Conservation (phyloP, 2,888 invertebrate genomes). For the Tipula vernalis region DNA sequence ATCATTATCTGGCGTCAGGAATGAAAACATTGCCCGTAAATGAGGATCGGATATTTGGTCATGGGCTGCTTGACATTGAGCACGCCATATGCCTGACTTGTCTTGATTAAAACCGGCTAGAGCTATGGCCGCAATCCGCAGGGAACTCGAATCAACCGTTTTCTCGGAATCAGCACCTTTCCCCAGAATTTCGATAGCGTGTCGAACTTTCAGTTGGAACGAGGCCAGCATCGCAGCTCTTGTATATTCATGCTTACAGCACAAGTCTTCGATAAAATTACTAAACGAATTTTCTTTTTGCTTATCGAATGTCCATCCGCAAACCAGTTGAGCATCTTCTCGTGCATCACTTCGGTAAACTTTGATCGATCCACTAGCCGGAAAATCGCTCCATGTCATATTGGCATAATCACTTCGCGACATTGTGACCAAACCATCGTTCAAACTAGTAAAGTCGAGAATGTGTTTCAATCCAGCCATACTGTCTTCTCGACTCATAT, state of each 20-base stretch:
- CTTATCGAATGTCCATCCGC: constrained; percentile 81
- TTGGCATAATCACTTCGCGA: constrained; percentile 29
- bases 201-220: constrained; percentile 73
- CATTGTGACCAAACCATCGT: constrained; percentile 24
- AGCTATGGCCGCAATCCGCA: constrained; percentile 55
- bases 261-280: constrained; percentile 52
- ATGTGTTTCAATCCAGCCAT: constrained; percentile 40
- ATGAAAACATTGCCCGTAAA: constrained; percentile 79
- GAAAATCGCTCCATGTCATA: constrained; percentile 32
- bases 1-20: constrained; percentile 69
- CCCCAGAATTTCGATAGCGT: constrained; percentile 76
- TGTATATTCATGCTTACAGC: constrained; percentile 56
- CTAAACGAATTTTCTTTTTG: constrained; percentile 42
- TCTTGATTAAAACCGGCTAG: constrained; percentile 79
- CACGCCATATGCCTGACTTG: constrained; percentile 65
- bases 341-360: constrained; percentile 53
- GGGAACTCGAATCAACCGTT: constrained; percentile 27
- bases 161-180: constrained; percentile 43
- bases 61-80: constrained; percentile 58
- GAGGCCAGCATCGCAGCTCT: constrained; percentile 85
- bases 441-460: constrained; percentile 28
- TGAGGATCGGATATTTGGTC: constrained; percentile 78
- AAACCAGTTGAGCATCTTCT: constrained; percentile 68
- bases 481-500: constrained; percentile 42
- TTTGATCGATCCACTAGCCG: constrained; percentile 13